A percentile compares a stretch with the other conserved stretches of the same genome.
phyloP scores from a whole-genome alignment of 2,113 vertebrate genomes.

The Xenopus tropicalis region UCB_Xtro_10.0 CM004444.2:108233001-108233500 shows the following conservation, averaged over 20 bases:
- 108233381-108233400: conserved; percentile 34
- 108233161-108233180: conserved; percentile 39
- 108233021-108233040: conserved; percentile 7
- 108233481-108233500: conserved; percentile 23
- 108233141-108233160: conserved; percentile 28
- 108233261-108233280: conserved; percentile 33
- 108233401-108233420: conserved; percentile 9
- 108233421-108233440: conserved; percentile 1
- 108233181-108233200: conserved; percentile 40
- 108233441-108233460: conserved; percentile 25
- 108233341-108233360: conserved; percentile 34
- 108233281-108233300: conserved; percentile 28
- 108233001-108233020: background rate
- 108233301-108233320: conserved; percentile 30
- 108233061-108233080: conserved; percentile 4
- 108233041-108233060: conserved; percentile 7
- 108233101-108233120: conserved; percentile 22
- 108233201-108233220: conserved; percentile 21
- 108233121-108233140: conserved; percentile 42
- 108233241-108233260: background rate
- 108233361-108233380: conserved; percentile 35
- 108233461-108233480: conserved; percentile 31
- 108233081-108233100: conserved; percentile 14
- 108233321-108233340: conserved; percentile 22
- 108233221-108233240: too few relatives aligned